phyloP scores from a whole-genome alignment of 1,140 invertebrate genomes.

The Trichonephila clavipes region DNA sequence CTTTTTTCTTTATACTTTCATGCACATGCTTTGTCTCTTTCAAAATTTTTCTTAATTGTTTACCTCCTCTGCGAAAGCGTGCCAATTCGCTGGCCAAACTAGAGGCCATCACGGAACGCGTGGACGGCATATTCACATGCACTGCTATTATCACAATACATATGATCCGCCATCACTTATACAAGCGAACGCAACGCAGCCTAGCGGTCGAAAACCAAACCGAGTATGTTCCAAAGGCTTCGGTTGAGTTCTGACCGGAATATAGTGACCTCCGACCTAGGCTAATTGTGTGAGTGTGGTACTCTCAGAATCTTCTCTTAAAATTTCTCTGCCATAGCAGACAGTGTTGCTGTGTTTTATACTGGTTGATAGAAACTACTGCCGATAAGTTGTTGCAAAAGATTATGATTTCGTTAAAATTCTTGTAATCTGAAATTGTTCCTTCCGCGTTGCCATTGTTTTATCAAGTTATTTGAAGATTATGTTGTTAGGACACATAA shows the following conservation, averaged over 20 bases:
- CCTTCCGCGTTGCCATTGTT: no score
- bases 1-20: slow-evolving; percentile 70
- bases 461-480: no score
- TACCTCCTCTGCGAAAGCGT: slow-evolving; percentile 54
- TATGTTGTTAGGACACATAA: no score
- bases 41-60: slow-evolving; percentile 51
- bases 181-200: slow-evolving; percentile 17
- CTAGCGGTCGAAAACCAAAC: slow-evolving; percentile 14
- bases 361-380: not conserved
- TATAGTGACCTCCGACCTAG: not conserved
- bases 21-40: slow-evolving; percentile 72
- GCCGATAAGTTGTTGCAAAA: not conserved
- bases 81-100: slow-evolving; percentile 63
- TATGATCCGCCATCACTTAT: slow-evolving; percentile 1
- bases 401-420: not conserved
- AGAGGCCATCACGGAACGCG: slow-evolving; percentile 66
- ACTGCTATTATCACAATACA: not conserved
- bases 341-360: not conserved
- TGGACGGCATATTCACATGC: slow-evolving; percentile 57
- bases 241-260: slow-evolving; percentile 21
- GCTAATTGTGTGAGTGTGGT: not conserved
- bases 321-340: not conserved
- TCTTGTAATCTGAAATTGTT: no score
- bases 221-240: not conserved
- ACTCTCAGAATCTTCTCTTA: not conserved